Evolutionary conservation across 2,113 vertebrate species (phyloP), one percentile per base, ranked within the genome.

Genomic region (Podocnemis expansa): DNA sequence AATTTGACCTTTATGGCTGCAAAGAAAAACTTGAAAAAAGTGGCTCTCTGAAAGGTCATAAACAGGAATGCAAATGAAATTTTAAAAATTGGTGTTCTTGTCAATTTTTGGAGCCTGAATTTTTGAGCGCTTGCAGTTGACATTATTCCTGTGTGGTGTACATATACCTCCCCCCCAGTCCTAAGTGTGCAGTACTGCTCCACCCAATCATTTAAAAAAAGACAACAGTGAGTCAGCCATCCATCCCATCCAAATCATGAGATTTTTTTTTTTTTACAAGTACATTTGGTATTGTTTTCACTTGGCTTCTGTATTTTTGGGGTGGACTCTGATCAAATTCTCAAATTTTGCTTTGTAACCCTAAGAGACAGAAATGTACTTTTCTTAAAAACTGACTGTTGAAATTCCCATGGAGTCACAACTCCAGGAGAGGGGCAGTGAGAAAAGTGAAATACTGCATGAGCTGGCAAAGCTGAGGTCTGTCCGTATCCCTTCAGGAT

Each of bases 381-480:
- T 85, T 63, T 38, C 6, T 78, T 51, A 63, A 49, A 86, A 80
- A 70, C 51, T 5, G 22, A 76, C 38, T 82, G 79, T 52, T 82
- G 84, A 91, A 76, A 90, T 86, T 89, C 63, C 92, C 82, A 22
- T 51, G 24, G 78, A 82, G 73, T 93, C 92, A 51, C 89, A 96
- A 97, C 84, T 96, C 93, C 88, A 93, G 93, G 60, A 96, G 95
- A 87, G 96, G 95, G 96, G 95, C 91, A 92, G 79, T 10, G 94
- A 89, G 93, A 95, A 97, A 92, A 91, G 96, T 93, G 92, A 94
- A 94, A 94, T 91, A 89, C 75, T 96, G 93, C 88, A 94, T 93
- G 88, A 94, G 88, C 97, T 96, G 94, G 95, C 93, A 97, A 60
- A 76, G 82, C 85, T 4, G 55, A 87, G 91, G 81, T 91, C 89